These are phyloP conservation scores for Anoplolepis gracilipes DNA, from an alignment of 1,140 invertebrate genomes.

Conservation along the genomic window DNA sequence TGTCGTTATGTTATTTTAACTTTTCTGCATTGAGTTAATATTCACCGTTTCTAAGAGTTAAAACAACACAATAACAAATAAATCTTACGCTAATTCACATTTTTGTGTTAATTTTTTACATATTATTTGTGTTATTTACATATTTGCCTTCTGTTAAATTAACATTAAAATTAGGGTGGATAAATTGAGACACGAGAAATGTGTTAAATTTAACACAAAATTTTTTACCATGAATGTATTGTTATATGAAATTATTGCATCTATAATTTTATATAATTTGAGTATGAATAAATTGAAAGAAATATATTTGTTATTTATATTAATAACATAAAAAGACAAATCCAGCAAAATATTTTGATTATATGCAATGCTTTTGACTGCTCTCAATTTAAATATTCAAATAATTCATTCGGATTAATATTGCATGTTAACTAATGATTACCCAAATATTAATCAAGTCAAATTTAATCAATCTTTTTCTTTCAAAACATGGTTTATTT, in stretches of 20 bases:
- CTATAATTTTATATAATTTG: constrained; percentile 22
- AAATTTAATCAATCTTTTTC: constrained; percentile 18
- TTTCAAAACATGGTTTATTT: not conserved
- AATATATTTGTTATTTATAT: constrained; percentile 25
- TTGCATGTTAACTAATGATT: not conserved
- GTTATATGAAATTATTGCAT: constrained; percentile 1
- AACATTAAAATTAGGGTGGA: no score
- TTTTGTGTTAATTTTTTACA: no score
- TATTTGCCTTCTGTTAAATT: no score
- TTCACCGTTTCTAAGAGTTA: no score
- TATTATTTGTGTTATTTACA: no score
- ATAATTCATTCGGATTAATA: constrained; percentile 37
- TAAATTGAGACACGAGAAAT: no score
- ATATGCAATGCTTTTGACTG: constrained; percentile 15
- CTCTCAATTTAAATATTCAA: constrained; percentile 16
- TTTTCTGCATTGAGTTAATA: no score
- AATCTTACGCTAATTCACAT: no score
- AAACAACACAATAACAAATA: no score
- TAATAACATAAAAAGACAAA: constrained; percentile 26
- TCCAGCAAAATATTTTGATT: constrained; percentile 17
- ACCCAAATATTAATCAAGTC: constrained; percentile 26
- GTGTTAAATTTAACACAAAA: no score
- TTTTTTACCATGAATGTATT: not conserved
- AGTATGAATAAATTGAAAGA: constrained; percentile 2
- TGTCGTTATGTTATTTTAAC: no score